Evolutionary conservation across 2,888 invertebrate species (phyloP), one percentile per base, ranked within the genome.

Genomic region (Tipula unca): DNA sequence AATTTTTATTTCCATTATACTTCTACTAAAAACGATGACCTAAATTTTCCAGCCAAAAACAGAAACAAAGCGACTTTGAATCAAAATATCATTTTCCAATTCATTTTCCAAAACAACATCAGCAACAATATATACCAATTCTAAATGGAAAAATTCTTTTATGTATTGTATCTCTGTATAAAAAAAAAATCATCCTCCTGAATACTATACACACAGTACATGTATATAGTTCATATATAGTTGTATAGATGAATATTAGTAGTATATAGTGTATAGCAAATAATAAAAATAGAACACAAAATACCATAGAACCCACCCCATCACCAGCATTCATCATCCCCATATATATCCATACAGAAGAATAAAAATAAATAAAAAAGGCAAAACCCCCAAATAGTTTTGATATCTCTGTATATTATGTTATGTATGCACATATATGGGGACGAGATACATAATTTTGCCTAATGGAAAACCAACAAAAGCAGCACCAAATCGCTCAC

Each of bases 81-180:
- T 25, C 69, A 69, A 69, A 69, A 69, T 69, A 69, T 69, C 25
- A 69, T 69, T 69, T 69, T 69, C 20, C 69, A 69, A 69, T 69
- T 69, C 69, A 69, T 69, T 69, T 69, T 69, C 69, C 69, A 69
- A 10, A 69, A 69, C 48, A 54, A 69, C 69, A 69, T 69, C 69
- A 69, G 69, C 69, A 69, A 69, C 69, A 69, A 69, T 69, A 69
- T n/a, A n/a, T 10, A 69, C 69, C 13, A 69, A 69, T 25, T 69
- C 69, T 69, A 25, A 69, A 69, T 69, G 69, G 69, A 69, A 69
- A 48, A 69, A 69, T 25, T 69, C 69, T 69, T 69, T 69, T 20
- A 69, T 69, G 69, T 25, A 13, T 10, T 32, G 3, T 13, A 13
- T 48, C 17, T 48, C 20, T 48, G 8, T 48, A 48, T 5, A 48